Conservation (phyloP, 2,888 invertebrate species). For the Cryptocephalus moraei region DNA sequence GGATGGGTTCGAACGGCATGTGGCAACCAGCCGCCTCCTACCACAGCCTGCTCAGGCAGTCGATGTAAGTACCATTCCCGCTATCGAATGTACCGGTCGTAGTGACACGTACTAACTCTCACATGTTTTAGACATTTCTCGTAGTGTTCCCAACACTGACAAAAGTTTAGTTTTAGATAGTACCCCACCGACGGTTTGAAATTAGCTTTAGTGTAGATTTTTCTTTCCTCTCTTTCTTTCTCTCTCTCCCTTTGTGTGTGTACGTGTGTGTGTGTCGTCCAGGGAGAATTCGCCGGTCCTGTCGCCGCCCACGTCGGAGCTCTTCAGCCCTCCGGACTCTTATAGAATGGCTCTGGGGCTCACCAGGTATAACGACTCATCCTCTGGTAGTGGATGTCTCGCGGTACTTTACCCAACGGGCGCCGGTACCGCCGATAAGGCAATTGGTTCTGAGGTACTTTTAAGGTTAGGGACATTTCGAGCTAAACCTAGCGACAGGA, state of each 20-base stretch:
- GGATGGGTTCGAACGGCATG: constrained; percentile 56
- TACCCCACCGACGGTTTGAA: too few species aligned
- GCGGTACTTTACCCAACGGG: too few species aligned
- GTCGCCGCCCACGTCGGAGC: constrained; percentile 27
- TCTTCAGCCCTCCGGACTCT: constrained; percentile 34
- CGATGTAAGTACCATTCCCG: constrained; percentile 25
- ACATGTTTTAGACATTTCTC: neutral
- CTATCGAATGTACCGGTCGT: too few species aligned
- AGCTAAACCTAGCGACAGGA: too few species aligned
- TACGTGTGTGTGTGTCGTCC: constrained; percentile 5
- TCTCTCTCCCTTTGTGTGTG: neutral
- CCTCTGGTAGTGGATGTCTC: too few species aligned
- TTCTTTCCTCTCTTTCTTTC: neutral
- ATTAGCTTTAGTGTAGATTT: constrained; percentile 8
- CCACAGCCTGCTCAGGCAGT: constrained; percentile 28
- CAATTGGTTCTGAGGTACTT: too few species aligned
- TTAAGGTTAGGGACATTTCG: too few species aligned
- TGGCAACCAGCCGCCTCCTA: constrained; percentile 45
- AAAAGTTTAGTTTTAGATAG: constrained; percentile 6
- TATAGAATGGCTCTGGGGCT: constrained; percentile 23
- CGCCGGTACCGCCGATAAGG: too few species aligned
- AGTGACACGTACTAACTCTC: too few species aligned
- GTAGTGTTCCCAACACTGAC: constrained; percentile 16
- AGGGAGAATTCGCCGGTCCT: constrained; percentile 27
- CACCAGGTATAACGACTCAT: constrained; percentile 22